Evolutionary conservation across 2,113 vertebrate species (phyloP).

Genomic region (Sorex fumeus): DNA sequence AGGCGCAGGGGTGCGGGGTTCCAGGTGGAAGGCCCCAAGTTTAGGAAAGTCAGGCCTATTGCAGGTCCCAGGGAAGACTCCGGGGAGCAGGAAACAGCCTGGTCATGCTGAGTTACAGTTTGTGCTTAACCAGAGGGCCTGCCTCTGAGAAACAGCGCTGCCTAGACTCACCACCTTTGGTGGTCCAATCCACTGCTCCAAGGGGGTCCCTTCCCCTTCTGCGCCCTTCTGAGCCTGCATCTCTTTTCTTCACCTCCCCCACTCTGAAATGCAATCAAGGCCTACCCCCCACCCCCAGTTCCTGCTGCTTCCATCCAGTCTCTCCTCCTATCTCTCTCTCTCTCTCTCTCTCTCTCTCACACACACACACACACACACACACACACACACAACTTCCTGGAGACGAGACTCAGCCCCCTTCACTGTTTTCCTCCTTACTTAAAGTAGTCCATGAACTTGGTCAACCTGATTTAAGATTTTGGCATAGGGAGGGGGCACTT

Average conservation of each 20-base stretch:
- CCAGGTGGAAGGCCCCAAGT: neutral
- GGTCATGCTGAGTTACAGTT: neutral
- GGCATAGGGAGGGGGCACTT: slow-evolving; percentile 32
- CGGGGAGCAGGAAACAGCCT: neutral
- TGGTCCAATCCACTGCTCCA: neutral
- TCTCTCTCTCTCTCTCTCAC: too few relatives aligned
- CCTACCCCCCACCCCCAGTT: neutral
- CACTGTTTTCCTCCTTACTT: slow-evolving; percentile 39
- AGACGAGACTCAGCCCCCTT: slow-evolving; percentile 9
- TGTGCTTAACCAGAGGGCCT: neutral
- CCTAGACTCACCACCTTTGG: neutral
- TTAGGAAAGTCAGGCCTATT: neutral
- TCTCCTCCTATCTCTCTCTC: too few relatives aligned
- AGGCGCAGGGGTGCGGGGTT: neutral
- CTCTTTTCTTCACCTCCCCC: neutral
- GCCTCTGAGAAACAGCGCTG: neutral
- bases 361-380: too few relatives aligned
- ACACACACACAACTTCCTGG: neutral
- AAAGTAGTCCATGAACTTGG: neutral
- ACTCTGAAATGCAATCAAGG: neutral
- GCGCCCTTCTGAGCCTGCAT: neutral
- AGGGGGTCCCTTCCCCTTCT: neutral
- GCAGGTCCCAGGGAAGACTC: neutral
- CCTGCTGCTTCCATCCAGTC: too few relatives aligned
- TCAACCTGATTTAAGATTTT: slow-evolving; percentile 55